Base-by-base conservation (phyloP, 2,113 vertebrate species). In the Conger conger region DNA sequence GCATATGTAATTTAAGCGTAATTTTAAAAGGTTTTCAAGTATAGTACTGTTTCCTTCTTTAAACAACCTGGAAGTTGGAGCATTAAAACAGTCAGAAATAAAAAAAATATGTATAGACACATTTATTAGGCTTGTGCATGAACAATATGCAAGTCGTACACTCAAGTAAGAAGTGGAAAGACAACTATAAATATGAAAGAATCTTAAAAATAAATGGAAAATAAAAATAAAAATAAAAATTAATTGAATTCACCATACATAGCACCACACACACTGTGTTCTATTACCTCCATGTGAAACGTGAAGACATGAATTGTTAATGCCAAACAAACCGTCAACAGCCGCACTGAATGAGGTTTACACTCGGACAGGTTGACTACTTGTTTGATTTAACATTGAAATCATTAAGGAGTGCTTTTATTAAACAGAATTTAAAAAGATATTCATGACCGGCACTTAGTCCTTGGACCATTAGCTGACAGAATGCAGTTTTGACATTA, bases 401-500 rank as follows among this genome's bases (percentile, higher is more conserved):
- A 86, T 85, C 76, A 77, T 79, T 18, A 76, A 86, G 57, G 76
- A 83, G 84, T 88, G 83, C 85, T 88, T 89, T 89, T 83, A 87
- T 73, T 73, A 90, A 86, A 87, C 90, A 86, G 87, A 81, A 88
- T 91, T 93, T 63, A 80, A 79, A 93, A 91, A 33, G 9, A 33
- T 91, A 89, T 87, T 82, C 85, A 88, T 91, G 88, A 89, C 88
- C 83, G 83, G 82, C 81, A 81, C 76, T 80, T 33, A 73, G 30
- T 36, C 37, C 79, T 45, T 82, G 83, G 88, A 86, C 90, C 89
- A 88, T 86, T 89, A 88, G 88, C 91, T 88, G 86, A 88, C 88
- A 89, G 86, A 90, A 86, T 85, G 87, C 86, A 82, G 87, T 85
- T 85, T 86, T 90, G 89, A 90, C 91, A 92, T 91, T 90, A 92